Percentiles rank a stretch among this genome's conserved stretches.
Evolutionary conservation across 37 sponge, comb jelly and placozoan genomes (phyloP).

Genomic region (Mnemiopsis leidyi): DNA sequence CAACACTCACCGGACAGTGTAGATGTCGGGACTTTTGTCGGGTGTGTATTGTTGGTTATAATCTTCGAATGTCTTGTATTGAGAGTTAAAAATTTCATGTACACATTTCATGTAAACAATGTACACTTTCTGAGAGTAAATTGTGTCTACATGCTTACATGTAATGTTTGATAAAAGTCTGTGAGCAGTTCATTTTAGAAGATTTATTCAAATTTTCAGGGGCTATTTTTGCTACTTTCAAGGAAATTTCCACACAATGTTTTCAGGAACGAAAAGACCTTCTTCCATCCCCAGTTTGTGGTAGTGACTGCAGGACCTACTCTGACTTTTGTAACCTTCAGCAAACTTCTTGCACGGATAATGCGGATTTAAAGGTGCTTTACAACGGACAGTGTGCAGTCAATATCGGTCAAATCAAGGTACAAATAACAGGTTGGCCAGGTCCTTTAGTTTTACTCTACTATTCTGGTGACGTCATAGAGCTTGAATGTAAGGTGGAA

Average conservation of each 20-base stretch:
- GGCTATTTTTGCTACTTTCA: too few relatives aligned
- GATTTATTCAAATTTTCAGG: too few relatives aligned
- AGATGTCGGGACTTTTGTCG: conserved; percentile 2
- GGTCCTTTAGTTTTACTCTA: conserved; percentile 22
- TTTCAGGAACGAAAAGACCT: background rate
- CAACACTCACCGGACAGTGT: background rate
- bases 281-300: background rate
- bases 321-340: background rate
- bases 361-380: background rate
- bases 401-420: background rate
- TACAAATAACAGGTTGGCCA: background rate
- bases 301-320: conserved; percentile 27
- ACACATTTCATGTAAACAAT: too few relatives aligned
- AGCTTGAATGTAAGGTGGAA: background rate
- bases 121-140: too few relatives aligned
- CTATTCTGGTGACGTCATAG: background rate
- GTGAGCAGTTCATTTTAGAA: too few relatives aligned
- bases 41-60: background rate
- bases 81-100: too few relatives aligned
- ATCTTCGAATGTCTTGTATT: too few relatives aligned
- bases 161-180: too few relatives aligned
- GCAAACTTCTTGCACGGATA: background rate
- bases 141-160: too few relatives aligned
- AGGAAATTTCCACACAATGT: too few relatives aligned
- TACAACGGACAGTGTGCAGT: background rate